Percentiles rank a stretch among this genome's conserved stretches.
phyloP scores from a whole-genome alignment of 2,797 vertebrate species.

The Huso huso region DNA sequence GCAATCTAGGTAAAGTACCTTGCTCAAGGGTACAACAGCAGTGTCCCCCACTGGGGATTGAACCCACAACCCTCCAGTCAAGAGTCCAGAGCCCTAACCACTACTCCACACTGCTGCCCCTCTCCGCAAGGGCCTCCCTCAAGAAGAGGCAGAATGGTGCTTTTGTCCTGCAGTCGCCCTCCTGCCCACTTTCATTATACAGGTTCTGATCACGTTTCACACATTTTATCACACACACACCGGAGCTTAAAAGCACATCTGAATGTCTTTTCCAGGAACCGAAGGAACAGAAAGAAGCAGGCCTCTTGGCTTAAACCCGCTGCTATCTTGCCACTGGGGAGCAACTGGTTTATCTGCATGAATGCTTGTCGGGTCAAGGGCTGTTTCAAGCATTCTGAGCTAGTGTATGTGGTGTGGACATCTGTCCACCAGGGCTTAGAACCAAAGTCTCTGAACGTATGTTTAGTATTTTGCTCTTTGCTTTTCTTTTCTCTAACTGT shows the following conservation, averaged over 20 bases:
- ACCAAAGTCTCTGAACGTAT: slow-evolving; percentile 23
- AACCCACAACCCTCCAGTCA: too few relatives aligned
- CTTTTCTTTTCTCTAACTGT: too few relatives aligned
- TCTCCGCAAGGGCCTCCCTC: slow-evolving; percentile 36
- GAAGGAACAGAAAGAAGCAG: slow-evolving; percentile 11
- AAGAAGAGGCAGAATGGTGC: slow-evolving; percentile 40
- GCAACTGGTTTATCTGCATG: slow-evolving; percentile 48
- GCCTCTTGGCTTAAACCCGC: slow-evolving; percentile 17
- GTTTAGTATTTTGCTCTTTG: not conserved
- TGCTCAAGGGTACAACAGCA: too few relatives aligned
- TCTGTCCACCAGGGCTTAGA: slow-evolving; percentile 26
- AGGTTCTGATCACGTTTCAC: slow-evolving; percentile 52
- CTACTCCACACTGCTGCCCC: too few relatives aligned
- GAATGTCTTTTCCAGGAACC: slow-evolving; percentile 20
- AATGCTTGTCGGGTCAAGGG: slow-evolving; percentile 44
- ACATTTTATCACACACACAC: slow-evolving; percentile 61
- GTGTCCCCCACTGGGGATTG: too few relatives aligned
- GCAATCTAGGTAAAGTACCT: too few relatives aligned
- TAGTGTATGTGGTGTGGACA: slow-evolving; percentile 23
- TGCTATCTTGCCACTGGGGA: slow-evolving; percentile 35
- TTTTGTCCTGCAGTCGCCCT: slow-evolving; percentile 31
- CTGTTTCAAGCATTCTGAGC: slow-evolving; percentile 48
- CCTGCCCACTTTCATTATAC: slow-evolving; percentile 24
- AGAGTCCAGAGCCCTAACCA: too few relatives aligned
- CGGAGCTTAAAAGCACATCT: slow-evolving; percentile 46